phyloP scores from a whole-genome alignment of 1,140 invertebrate genomes.

The Pissodes strobi region DNA sequence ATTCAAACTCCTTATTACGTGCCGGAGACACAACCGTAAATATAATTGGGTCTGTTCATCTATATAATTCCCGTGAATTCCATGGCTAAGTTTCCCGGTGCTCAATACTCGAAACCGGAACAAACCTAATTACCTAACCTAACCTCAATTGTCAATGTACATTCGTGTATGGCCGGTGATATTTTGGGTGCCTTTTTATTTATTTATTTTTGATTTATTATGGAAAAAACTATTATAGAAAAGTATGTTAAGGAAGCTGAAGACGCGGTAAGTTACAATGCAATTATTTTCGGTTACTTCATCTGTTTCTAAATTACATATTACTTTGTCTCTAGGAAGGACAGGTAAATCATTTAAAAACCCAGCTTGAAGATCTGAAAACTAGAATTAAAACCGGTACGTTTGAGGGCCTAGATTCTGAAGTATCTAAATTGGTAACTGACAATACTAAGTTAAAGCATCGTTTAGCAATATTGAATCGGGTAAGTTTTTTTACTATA shows the following conservation, averaged over 20 bases:
- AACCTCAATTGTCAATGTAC: too few species aligned
- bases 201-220: slow-evolving; percentile 23
- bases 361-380: slow-evolving; percentile 29
- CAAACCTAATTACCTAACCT: too few species aligned
- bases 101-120: too few species aligned
- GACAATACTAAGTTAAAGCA: slow-evolving; percentile 87
- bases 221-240: slow-evolving; percentile 16
- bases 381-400: slow-evolving; percentile 26
- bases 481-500: slow-evolving; percentile 60
- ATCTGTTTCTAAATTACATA: background rate
- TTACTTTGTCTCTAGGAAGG: slow-evolving; percentile 30
- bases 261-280: slow-evolving; percentile 23
- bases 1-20: too few species aligned
- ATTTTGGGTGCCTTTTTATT: slow-evolving; percentile 14
- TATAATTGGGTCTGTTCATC: too few species aligned
- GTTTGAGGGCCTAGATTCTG: slow-evolving; percentile 40
- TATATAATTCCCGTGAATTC: too few species aligned
- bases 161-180: background rate
- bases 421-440: slow-evolving; percentile 62
- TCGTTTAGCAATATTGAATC: slow-evolving; percentile 77
- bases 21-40: too few species aligned
- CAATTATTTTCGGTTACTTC: background rate
- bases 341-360: slow-evolving; percentile 25
- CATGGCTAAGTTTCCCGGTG: too few species aligned
- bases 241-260: slow-evolving; percentile 23